phyloP scores from a whole-genome alignment of 2,797 vertebrate genomes.

The Manis pentadactyla region DNA sequence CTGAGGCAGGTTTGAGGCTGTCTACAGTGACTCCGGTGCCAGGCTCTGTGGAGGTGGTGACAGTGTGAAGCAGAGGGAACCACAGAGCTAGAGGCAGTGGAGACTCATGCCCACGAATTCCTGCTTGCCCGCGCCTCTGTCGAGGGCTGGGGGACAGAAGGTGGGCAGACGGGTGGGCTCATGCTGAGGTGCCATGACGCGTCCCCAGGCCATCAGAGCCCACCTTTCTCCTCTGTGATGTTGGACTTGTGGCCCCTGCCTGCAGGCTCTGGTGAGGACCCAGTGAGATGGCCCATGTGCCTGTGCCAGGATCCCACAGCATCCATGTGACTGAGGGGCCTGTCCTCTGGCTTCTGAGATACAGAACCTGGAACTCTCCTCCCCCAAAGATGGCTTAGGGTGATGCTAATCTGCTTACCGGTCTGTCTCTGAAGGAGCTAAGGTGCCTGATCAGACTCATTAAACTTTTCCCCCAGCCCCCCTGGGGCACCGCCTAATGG shows the following conservation, averaged over 20 bases:
- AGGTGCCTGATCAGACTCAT: not conserved
- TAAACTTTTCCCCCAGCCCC: not conserved
- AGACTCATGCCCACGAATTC: not conserved
- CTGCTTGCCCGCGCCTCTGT: not conserved
- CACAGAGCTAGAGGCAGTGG: not conserved
- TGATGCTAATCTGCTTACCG: not conserved
- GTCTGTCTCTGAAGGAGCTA: not conserved
- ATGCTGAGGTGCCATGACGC: not conserved
- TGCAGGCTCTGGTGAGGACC: not conserved
- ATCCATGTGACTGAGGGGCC: accelerated
- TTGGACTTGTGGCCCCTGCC: not conserved
- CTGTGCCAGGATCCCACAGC: not conserved
- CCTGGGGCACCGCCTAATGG: not conserved
- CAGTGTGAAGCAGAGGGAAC: no score
- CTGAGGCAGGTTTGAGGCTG: not conserved
- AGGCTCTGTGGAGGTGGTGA: not conserved
- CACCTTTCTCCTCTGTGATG: not conserved
- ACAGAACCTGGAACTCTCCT: not conserved
- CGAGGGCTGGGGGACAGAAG: not conserved
- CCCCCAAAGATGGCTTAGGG: not conserved
- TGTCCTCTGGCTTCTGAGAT: not conserved
- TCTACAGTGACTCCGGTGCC: not conserved
- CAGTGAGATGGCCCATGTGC: not conserved
- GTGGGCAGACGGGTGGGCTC: not conserved
- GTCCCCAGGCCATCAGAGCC: not conserved